Base-by-base conservation (phyloP, 2,888 invertebrate species). In the Apodemia hepburni region DNA sequence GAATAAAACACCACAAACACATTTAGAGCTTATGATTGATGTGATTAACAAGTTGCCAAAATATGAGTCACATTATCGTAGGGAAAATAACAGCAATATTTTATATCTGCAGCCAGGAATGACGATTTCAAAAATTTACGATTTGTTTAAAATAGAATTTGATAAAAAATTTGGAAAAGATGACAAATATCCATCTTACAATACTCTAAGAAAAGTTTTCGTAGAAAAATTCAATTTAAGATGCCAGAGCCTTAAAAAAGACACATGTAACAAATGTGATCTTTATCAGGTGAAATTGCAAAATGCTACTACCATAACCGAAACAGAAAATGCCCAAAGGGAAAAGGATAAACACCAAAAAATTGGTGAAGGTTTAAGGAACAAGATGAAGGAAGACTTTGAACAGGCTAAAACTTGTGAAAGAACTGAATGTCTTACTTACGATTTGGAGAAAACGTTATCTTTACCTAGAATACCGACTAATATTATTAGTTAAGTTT, bases 381-480 rank as follows among this genome's bases (percentile, higher is more conserved):
- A 45, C 3, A 17, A 59, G 27, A 59, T 59, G 59, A 59, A 59
- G 7, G 17, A 17, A 8, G 59, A 59, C 15, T 59, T 59, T 59
- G 47, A 47, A 47, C 15, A 15, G 17, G 47, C n/a, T 15, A 15
- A 47, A 47, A 42, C 8, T 45, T 12, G 27, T 15, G 6, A 29
- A 29, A 4, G 5, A 29, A 29, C 29, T 3, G 29, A 29, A 1
- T 29, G 29, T 29, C 29, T 29, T 5, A 29, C 29, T 29, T 29
- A 29, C 29, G 5, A 1, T 29, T 29, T 29, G 29, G 1, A 29
- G 1, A 29, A 29, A 29, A 29, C 29, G 5, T 29, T 29, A 29
- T 5, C 29, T 4, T 29, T 29, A 4, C 29, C 29, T 29, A 29
- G 29, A 29, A 29, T 29, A 29, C 29, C 1, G 29, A 29, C 29